Percentiles rank a stretch among this genome's conserved stretches.
phyloP scores from a whole-genome alignment of 2,113 vertebrate genomes.

The Pangasianodon hypophthalmus region DNA sequence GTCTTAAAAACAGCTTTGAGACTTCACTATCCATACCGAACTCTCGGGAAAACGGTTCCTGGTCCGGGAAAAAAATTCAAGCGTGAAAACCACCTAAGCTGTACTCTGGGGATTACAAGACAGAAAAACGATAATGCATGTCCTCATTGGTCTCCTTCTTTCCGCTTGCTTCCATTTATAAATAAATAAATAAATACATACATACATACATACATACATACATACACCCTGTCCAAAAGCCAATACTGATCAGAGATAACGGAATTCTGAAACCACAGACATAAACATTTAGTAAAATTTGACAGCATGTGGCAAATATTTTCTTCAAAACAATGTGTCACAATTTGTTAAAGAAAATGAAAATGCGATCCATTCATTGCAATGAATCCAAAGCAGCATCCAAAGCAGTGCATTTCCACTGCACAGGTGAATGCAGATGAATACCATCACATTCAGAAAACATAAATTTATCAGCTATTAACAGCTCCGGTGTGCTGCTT shows the following conservation, averaged over 20 bases:
- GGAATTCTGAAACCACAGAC: neutral
- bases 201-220: no score
- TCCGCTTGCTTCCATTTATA: neutral
- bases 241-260: neutral
- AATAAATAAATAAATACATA: no score
- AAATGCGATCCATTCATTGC: neutral
- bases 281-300: neutral
- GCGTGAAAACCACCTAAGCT: neutral
- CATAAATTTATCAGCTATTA: neutral
- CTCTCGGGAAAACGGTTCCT: neutral
- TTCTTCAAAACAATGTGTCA: neutral
- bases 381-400: neutral
- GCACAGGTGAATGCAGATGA: neutral
- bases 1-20: neutral
- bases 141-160: neutral
- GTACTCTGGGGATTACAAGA: neutral
- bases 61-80: neutral
- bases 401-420: neutral
- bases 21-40: neutral
- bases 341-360: neutral
- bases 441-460: neutral
- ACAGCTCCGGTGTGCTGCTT: neutral
- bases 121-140: neutral
- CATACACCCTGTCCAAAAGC: neutral
- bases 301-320: neutral